Base-by-base conservation (phyloP, 2,113 vertebrate species). In the Microcebus tavaratra region DNA sequence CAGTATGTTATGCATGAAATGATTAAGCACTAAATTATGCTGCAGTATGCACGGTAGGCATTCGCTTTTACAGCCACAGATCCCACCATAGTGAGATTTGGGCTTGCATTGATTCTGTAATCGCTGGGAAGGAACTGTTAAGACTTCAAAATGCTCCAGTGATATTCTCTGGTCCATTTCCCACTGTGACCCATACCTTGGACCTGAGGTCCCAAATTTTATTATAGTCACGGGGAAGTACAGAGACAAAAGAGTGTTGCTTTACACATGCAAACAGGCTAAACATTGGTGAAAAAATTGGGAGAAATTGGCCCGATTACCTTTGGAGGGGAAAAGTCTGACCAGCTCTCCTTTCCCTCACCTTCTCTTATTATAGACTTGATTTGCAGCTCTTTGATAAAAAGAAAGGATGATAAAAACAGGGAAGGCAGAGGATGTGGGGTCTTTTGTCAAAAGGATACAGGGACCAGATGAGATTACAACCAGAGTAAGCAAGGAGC, bases 281-380 rank as follows among this genome's bases (percentile, higher is more conserved):
- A 61, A 90, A 82, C 31, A 45, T 1, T 21, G 53, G 55, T 17
- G 39, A 75, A 59, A 70, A 75, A 80, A 59, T 1, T 21, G 55
- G 75, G 21, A 42, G 70, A 83, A 95, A 92, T 75, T 34, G 75
- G 63, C 17, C 78, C 27, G 53, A 86, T 92, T 93, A 59, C 34
- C 50, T 85, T 87, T 18, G 73, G n/a, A 61, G n/a, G 21, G 53
- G 39, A 59, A 87, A 88, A 65, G 68, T 29, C 18, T 36, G 79
- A 34, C 29, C 63, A 15, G 12, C 15, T 70, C 82, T 93, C 31
- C 72, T 91, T 84, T 36, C 31, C 21, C 42, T n/a, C n/a, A n/a
- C 48, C 53, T 45, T 17, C 29, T 45, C 89, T 90, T 18, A 55
- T 2, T 50, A 25, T 6, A 27, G 13, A 85, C 61, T 13, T 63